These are phyloP conservation scores for Platichthys flesus DNA, from an alignment of 2,113 vertebrate genomes.

Conservation along the genomic window DNA sequence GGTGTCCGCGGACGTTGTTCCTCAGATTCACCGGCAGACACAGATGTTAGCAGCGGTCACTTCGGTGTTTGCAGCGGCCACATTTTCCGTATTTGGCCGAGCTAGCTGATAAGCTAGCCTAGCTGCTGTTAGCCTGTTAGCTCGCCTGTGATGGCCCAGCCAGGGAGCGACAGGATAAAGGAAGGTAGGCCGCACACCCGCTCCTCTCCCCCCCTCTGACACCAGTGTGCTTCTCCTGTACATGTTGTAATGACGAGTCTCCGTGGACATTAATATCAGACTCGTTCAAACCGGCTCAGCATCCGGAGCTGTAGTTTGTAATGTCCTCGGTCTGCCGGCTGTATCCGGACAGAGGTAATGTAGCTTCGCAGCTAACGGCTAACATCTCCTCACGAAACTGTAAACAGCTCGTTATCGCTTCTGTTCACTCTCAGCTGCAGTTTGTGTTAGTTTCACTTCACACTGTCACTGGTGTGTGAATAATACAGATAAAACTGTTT, in stretches of 20 bases:
- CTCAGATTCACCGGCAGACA: neutral
- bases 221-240: too few species aligned
- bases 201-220: too few species aligned
- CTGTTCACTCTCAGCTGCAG: neutral
- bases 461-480: too few species aligned
- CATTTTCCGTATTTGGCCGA: conserved; percentile 60
- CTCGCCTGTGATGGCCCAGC: conserved; percentile 66
- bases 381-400: too few species aligned
- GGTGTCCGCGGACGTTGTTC: neutral
- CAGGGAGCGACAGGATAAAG: conserved; percentile 47
- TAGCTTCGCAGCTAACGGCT: conserved; percentile 23
- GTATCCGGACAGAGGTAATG: conserved; percentile 29
- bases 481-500: too few species aligned
- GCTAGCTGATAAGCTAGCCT: conserved; percentile 56
- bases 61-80: conserved; percentile 12
- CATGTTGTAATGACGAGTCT: too few species aligned
- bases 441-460: too few species aligned
- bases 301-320: neutral
- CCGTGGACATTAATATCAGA: too few species aligned
- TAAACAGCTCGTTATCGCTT: neutral
- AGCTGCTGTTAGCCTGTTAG: conserved; percentile 56
- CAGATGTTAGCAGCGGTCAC: conserved; percentile 37
- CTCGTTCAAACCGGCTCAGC: neutral
- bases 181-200: conserved; percentile 68
- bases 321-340: neutral